Percentiles rank a stretch among this genome's conserved stretches.
Conservation (phyloP, 2,113 vertebrate species). For the Circaetus cinerascens region DNA sequence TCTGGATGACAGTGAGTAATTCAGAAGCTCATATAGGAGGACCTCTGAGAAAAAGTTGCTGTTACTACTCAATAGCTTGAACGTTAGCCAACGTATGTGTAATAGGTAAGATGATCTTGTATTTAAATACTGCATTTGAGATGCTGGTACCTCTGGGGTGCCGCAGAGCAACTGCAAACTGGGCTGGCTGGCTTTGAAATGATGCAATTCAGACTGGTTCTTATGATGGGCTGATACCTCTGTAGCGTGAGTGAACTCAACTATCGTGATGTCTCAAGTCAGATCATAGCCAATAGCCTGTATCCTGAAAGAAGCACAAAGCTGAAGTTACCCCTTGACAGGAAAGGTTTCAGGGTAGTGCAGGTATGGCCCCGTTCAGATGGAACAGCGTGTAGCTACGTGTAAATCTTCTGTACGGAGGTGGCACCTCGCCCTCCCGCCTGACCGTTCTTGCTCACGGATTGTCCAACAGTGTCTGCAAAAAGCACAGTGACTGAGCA, state of each 20-base stretch:
- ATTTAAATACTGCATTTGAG: not conserved
- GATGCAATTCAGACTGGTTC: not conserved
- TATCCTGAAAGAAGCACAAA: not conserved
- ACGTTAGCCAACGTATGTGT: not conserved
- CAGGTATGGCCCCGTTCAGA: not conserved
- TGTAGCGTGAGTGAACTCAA: not conserved
- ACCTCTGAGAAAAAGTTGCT: not conserved
- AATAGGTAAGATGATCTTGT: not conserved
- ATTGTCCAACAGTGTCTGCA: not conserved
- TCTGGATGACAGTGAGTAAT: not conserved
- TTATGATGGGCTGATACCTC: not conserved
- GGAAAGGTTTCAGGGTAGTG: not conserved
- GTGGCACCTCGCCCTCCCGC: not conserved
- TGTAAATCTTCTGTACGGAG: not conserved
- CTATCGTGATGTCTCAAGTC: too few relatives aligned
- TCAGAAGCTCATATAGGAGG: not conserved
- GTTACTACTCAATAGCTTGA: not conserved
- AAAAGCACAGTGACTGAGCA: not conserved
- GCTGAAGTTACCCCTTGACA: not conserved
- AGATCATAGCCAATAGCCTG: not conserved
- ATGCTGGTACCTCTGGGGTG: not conserved
- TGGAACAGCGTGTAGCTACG: rapidly evolving
- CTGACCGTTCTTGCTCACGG: not conserved
- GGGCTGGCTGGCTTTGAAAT: rapidly evolving
- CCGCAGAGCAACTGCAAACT: not conserved